These are phyloP conservation scores for Argya squamiceps DNA, from an alignment of 2,797 vertebrate genomes.

Conservation along the genomic window DNA sequence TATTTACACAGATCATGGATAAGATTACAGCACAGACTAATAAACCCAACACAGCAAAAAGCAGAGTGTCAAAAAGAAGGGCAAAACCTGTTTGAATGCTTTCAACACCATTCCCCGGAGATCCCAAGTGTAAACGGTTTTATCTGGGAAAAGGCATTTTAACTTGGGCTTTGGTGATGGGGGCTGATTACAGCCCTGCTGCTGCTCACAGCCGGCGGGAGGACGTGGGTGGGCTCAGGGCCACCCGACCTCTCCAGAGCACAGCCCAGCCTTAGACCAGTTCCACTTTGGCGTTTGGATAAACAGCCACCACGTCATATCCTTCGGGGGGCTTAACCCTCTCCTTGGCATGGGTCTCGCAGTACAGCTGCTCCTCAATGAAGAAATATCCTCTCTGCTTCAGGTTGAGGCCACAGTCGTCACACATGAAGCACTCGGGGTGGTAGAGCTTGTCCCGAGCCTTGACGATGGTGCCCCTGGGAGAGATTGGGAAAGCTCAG, in stretches of 20 bases:
- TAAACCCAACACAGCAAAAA: conserved; percentile 60
- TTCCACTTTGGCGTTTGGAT: conserved; percentile 96
- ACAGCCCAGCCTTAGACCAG: conserved; percentile 79
- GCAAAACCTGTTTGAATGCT: conserved; percentile 42
- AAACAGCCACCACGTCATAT: conserved; percentile 96
- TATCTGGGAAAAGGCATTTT: conserved; percentile 52
- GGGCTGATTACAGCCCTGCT: not conserved
- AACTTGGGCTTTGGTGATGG: conserved; percentile 12
- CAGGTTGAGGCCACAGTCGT: conserved; percentile 92
- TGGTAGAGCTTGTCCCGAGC: conserved; percentile 97
- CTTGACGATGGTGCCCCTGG: conserved; percentile 95
- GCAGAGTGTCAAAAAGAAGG: conserved; percentile 56
- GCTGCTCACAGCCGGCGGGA: not conserved
- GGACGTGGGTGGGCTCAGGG: conserved; percentile 23
- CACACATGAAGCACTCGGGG: conserved; percentile 94
- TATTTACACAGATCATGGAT: conserved; percentile 74
- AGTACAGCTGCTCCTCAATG: conserved; percentile 94
- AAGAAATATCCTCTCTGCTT: conserved; percentile 97
- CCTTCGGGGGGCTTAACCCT: conserved; percentile 95
- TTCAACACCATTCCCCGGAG: conserved; percentile 58
- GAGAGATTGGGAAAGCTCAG: not conserved
- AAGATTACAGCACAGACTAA: conserved; percentile 25
- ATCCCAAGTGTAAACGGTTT: conserved; percentile 59
- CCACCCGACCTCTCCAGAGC: conserved; percentile 23
- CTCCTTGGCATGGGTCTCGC: conserved; percentile 95